phyloP scores from a whole-genome alignment of 2,113 vertebrate species.

The Zosterops lateralis region DNA sequence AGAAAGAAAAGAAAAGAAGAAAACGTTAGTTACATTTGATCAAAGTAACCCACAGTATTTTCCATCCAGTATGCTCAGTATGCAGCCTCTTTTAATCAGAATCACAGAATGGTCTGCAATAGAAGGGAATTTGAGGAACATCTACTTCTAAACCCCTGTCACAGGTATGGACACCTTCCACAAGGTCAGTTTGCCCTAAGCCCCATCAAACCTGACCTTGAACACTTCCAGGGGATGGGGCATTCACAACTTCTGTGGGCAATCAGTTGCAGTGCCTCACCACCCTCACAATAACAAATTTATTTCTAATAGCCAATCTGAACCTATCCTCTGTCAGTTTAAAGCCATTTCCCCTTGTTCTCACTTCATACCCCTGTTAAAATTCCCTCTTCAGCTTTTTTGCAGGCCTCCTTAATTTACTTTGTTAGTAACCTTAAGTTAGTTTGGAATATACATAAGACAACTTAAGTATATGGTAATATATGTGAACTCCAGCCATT shows the following conservation, averaged over 20 bases:
- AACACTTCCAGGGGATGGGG: background rate
- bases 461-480: background rate
- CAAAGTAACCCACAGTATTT: background rate
- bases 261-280: accelerated
- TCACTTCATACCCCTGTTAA: background rate
- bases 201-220: background rate
- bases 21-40: conserved; percentile 78
- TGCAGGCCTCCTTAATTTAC: too few species aligned
- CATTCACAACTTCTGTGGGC: background rate
- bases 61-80: background rate
- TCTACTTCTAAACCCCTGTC: background rate
- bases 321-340: background rate
- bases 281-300: background rate
- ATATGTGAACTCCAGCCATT: background rate
- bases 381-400: background rate
- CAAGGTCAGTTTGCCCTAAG: background rate
- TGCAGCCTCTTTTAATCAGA: background rate
- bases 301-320: background rate
- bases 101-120: background rate
- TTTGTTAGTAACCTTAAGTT: background rate
- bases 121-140: background rate
- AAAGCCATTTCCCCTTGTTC: background rate
- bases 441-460: background rate
- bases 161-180: background rate
- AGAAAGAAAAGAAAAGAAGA: conserved; percentile 18